A percentile compares a stretch with the other conserved stretches of the same genome.
Evolutionary conservation across 2,888 invertebrate genomes (phyloP).

Genomic region (Caenorhabditis sp.): DNA sequence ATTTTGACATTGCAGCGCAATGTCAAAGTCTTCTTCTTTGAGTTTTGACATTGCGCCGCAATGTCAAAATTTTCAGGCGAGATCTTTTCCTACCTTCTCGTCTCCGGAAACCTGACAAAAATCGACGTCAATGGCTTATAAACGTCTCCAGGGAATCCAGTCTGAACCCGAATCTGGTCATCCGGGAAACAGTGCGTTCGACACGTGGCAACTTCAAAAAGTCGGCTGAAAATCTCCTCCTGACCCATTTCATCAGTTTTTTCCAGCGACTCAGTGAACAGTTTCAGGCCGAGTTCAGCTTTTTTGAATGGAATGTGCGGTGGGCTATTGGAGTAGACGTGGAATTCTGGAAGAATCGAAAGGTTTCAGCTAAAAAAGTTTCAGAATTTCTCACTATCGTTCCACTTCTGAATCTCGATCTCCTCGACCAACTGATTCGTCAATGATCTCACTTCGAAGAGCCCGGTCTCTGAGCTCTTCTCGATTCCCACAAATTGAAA

Average conservation of each 20-base stretch:
- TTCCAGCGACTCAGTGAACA: conserved; percentile 51
- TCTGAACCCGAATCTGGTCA: conserved; percentile 71
- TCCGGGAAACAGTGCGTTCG: conserved; percentile 71
- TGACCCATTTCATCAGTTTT: conserved; percentile 49
- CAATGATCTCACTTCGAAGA: conserved; percentile 66
- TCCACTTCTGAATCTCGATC: conserved; percentile 48
- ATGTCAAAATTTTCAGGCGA: background rate
- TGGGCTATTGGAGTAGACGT: conserved; percentile 75
- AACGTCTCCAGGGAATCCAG: conserved; percentile 50
- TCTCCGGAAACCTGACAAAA: conserved; percentile 68
- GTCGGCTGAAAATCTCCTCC: conserved; percentile 39
- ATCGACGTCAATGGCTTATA: conserved; percentile 71
- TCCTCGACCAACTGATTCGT: conserved; percentile 71
- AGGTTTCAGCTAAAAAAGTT: background rate
- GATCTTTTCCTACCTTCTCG: conserved; percentile 21
- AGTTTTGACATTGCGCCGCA: too few relatives aligned
- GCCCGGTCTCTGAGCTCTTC: conserved; percentile 43
- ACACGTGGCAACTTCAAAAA: conserved; percentile 70
- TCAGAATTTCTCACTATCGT: conserved; percentile 31
- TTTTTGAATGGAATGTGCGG: conserved; percentile 73
- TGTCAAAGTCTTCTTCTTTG: too few relatives aligned
- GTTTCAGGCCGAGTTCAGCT: conserved; percentile 65
- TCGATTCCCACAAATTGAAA: conserved; percentile 79
- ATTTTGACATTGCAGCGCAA: too few relatives aligned
- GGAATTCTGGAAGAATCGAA: conserved; percentile 35